Base-by-base conservation (phyloP, 1,140 invertebrate genomes). In the Bradynema listronoti region DNA sequence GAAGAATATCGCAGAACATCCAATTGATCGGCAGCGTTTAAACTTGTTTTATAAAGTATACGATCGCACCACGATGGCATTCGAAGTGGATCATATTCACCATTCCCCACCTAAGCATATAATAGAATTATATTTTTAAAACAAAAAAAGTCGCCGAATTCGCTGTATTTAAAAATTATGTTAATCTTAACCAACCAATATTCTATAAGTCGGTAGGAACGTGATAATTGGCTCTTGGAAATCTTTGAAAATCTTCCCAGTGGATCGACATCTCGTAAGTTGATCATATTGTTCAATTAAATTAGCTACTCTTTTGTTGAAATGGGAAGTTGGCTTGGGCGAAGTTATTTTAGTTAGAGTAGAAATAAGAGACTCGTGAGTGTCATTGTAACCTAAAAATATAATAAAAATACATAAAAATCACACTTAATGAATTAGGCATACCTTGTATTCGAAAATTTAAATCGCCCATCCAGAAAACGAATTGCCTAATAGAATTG, bases 201-300 rank as follows among this genome's bases (percentile, higher is more conserved):
- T 66, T 46, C 63, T 63, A 42, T 64, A 64, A 30, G 60, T 60
- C 2, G 62, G 62, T 32, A 65, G 64, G 34, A 64, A 64, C 1
- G 25, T 11, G 16, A 64, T 63, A 11, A 34, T 45, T 32, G 66
- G 32, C 22, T 64, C 62, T 24, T 46, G 27, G 24, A 46, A 64
- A 32, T 65, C 62, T 25, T 32, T 29, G 43, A 64, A 64, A 36
- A 50, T 52, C 11, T 64, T 39, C 9, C 47, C 33, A 1, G 16
- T 34, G 29, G 27, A 33, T 36, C 32, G 52, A 6, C 61, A 30
- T 14, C 56, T 66, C 19, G 34, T 29, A 16, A 64, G 30, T 58
- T 64, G 62, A 54, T 64, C 62, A 56, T 66, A 34, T 0, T 14
- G 9, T 14, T 60, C n/a, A n/a, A 43, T 22, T 24, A 64, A n/a